These are phyloP conservation scores for Silurus meridionalis DNA, from an alignment of 2,113 vertebrate species.

Conservation along the genomic window DNA sequence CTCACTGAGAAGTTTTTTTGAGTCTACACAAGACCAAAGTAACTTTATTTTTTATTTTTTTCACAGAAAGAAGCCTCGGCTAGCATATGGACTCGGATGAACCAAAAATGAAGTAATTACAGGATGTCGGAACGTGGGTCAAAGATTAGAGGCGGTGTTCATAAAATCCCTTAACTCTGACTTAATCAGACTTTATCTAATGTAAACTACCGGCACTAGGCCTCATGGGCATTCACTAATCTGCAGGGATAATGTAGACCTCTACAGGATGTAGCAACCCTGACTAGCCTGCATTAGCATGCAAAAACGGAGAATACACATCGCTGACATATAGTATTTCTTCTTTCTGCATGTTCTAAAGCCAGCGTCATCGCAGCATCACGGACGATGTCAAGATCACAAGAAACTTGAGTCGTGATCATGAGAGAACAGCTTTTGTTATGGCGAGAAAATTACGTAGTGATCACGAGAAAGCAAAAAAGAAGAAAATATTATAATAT, in stretches of 20 bases:
- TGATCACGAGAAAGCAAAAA: too few species aligned
- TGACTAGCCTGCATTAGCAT: background rate
- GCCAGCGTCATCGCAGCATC: too few species aligned
- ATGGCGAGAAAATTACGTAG: too few species aligned
- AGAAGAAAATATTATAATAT: too few species aligned
- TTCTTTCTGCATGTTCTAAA: background rate
- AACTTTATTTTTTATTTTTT: background rate
- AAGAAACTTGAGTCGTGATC: too few species aligned
- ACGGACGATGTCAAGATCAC: too few species aligned
- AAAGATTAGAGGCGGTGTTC: conserved; percentile 16
- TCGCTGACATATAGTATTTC: background rate
- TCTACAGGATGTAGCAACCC: conserved; percentile 3
- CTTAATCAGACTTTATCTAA: conserved; percentile 57
- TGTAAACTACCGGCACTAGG: conserved; percentile 52
- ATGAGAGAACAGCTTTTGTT: too few species aligned
- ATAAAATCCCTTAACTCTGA: conserved; percentile 35
- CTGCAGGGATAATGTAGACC: conserved; percentile 55
- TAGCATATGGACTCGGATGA: conserved; percentile 30
- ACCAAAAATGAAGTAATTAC: conserved; percentile 39
- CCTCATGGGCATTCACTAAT: conserved; percentile 58
- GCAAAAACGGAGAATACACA: background rate
- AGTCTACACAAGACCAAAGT: background rate
- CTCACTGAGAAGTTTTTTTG: background rate
- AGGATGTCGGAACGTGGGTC: background rate
- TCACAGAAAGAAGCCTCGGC: background rate